Base-by-base conservation (phyloP, 2,113 vertebrate species). In the Coregonus clupeaformis region DNA sequence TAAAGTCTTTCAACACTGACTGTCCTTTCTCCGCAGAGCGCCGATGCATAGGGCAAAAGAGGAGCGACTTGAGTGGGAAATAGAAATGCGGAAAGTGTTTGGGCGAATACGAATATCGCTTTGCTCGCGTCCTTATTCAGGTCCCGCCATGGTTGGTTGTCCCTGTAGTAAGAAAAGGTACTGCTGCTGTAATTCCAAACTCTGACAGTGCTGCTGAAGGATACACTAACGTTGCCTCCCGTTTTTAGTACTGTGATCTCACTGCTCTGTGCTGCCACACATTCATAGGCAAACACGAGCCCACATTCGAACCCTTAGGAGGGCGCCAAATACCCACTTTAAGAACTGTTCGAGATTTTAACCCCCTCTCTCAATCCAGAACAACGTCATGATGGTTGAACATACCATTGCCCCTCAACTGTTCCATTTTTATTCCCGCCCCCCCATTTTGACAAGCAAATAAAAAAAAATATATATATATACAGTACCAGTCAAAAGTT, bases 71-170 rank as follows among this genome's bases (percentile, higher is more conserved):
- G 36, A 42, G 36, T 42, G 36, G 9, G 2, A 65, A 76, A 71
- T 45, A 80, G 63, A 80, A 82, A 77, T 65, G 82, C 77, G 80
- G 80, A 72, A 86, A 69, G 76, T 74, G 32, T 29, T 71, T 75
- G 68, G 75, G 20, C 57, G 57, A 60, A 42, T 42, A 11, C 36
- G 36, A 42, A 74, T 79, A 79, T 80, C 82, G 84, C 82, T 88
- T 88, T 82, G 81, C 29, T 32, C 22, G 5, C 45, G 42, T 52
- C 45, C 22, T 42, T 69, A 69, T 52, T 79, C 86, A 59, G 87
- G 87, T 86, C 87, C 87, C 87, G 91, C 87, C 88, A 85, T 87
- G 78, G 72, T 85, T 32, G 90, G 30, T 67, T 67, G 71, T 66
- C 69, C 73, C 76, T 73, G 73, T 24, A 32, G 66, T 69, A 22